Evolutionary conservation across 1,140 invertebrate genomes (phyloP).

Genomic region (Brachystomella parvula): DNA sequence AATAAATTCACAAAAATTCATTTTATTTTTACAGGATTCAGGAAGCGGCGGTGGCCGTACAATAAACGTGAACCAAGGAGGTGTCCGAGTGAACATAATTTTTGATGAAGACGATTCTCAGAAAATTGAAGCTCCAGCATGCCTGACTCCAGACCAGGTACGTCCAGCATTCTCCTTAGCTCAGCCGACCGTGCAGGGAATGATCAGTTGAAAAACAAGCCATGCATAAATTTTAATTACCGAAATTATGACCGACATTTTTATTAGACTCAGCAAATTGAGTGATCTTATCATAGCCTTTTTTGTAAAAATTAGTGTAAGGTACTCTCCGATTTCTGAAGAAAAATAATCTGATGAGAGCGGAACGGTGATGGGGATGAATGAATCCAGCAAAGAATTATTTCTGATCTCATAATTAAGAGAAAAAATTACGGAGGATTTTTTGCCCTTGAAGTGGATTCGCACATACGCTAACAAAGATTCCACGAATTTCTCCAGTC

Average conservation of each 20-base stretch:
- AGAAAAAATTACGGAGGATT: not conserved
- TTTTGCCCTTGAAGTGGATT: not conserved
- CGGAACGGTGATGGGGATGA: too few relatives aligned
- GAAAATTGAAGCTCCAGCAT: slow-evolving; percentile 17
- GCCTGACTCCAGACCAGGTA: slow-evolving; percentile 30
- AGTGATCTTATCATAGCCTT: too few relatives aligned
- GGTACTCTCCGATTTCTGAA: not conserved
- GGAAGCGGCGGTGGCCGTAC: not conserved
- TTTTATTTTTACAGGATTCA: not conserved
- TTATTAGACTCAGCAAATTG: too few relatives aligned
- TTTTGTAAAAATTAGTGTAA: not conserved
- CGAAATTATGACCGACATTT: too few relatives aligned
- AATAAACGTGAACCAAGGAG: not conserved
- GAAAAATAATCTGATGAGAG: too few relatives aligned
- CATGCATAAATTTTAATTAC: too few relatives aligned
- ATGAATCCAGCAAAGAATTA: too few relatives aligned
- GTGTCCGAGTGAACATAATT: slow-evolving; percentile 13
- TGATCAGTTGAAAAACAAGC: not conserved
- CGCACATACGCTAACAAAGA: not conserved
- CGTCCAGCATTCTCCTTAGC: not conserved
- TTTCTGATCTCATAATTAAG: too few relatives aligned
- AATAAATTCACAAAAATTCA: not conserved
- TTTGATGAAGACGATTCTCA: slow-evolving; percentile 30
- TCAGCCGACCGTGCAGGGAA: not conserved
- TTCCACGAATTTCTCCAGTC: not conserved